These are phyloP conservation scores for Oopsacas minuta DNA, from an alignment of 37 sponge, comb jelly and placozoan genomes.

Conservation along the genomic window DNA sequence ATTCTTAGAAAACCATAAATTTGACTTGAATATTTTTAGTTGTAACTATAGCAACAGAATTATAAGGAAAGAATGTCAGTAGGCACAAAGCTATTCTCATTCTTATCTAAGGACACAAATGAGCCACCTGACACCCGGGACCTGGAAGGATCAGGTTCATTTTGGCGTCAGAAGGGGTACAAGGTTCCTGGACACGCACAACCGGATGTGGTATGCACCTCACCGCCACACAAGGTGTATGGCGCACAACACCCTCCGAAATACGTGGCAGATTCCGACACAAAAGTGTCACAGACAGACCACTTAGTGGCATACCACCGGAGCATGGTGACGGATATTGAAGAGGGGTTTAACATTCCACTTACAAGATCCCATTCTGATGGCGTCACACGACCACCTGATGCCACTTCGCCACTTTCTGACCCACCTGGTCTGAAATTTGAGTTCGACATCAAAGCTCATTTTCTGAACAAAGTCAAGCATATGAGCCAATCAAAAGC, in stretches of 20 bases:
- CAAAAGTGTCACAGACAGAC: neutral
- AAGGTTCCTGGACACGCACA: slow-evolving; percentile 5
- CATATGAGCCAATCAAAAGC: neutral
- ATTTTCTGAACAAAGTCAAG: slow-evolving; percentile 10
- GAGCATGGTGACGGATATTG: neutral
- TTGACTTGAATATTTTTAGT: neutral
- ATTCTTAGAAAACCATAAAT: neutral
- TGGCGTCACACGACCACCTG: neutral
- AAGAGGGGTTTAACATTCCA: neutral
- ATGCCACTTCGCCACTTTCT: neutral
- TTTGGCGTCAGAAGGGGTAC: neutral
- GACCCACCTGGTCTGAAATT: neutral
- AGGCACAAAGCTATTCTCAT: slow-evolving; percentile 13
- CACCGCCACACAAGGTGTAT: neutral
- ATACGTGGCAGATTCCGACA: neutral
- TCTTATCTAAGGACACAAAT: neutral
- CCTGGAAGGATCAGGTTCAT: neutral
- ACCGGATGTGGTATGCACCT: neutral
- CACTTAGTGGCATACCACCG: neutral
- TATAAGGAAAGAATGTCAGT: neutral
- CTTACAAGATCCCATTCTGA: neutral
- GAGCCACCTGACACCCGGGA: slow-evolving; percentile 16
- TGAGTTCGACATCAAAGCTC: neutral
- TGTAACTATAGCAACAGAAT: neutral
- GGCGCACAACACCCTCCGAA: neutral